Conservation (phyloP, 2,888 invertebrate species). For the Choristoneura rosaceana region DNA sequence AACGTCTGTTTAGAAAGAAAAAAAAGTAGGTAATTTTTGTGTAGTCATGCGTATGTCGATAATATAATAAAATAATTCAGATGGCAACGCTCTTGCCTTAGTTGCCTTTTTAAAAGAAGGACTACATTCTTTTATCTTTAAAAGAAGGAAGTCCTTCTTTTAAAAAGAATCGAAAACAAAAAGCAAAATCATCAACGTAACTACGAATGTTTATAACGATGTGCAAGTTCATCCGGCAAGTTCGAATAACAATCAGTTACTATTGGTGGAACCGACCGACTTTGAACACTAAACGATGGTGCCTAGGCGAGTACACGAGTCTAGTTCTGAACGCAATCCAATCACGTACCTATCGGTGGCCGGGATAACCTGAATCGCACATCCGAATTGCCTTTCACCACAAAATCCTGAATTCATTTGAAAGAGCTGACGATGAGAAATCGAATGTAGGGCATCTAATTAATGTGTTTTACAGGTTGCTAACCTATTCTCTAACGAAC, state of each 20-base stretch:
- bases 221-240: background rate
- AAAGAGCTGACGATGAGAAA: slow-evolving; percentile 1
- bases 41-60: too few species aligned
- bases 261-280: background rate
- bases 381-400: slow-evolving; percentile 6
- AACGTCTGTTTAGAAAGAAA: too few species aligned
- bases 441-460: background rate
- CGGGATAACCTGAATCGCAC: slow-evolving; percentile 13
- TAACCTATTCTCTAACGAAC: too few species aligned
- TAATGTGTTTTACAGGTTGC: background rate
- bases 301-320: background rate
- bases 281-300: background rate
- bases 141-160: too few species aligned
- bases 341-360: slow-evolving; percentile 12
- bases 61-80: too few species aligned
- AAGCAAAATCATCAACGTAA: too few species aligned
- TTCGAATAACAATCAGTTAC: background rate
- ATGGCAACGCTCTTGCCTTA: too few species aligned
- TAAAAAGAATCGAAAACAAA: too few species aligned
- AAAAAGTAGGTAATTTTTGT: too few species aligned
- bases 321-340: background rate
- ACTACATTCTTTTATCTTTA: too few species aligned
- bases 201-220: background rate
- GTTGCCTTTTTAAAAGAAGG: too few species aligned
- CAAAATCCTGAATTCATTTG: background rate